These are phyloP conservation scores for Hydrozoanthus gracilis DNA, from an alignment of 92 coral and sea anemone genomes.

Conservation along the genomic window DNA sequence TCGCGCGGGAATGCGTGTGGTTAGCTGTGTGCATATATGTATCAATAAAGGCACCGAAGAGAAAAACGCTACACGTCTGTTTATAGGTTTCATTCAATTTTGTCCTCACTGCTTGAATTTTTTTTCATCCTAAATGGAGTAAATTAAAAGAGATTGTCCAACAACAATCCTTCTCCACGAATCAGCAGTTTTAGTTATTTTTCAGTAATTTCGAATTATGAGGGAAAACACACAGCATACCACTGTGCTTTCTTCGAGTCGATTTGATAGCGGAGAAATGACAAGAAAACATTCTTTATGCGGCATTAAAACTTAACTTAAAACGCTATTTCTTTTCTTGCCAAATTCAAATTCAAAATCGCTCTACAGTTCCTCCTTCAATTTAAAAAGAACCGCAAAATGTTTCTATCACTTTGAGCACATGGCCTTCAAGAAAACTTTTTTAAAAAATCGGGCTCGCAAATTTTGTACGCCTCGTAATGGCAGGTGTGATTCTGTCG, in stretches of 20 bases:
- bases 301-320: neutral
- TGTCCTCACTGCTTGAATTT: slow-evolving; percentile 9
- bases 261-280: neutral
- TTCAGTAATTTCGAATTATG: too few relatives aligned
- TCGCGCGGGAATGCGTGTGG: slow-evolving; percentile 10
- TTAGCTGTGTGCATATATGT: neutral
- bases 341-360: neutral
- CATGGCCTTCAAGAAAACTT: neutral
- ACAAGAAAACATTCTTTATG: too few relatives aligned
- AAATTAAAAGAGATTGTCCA: slow-evolving; percentile 2
- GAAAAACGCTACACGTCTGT: neutral
- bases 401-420: neutral
- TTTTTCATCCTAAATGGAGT: slow-evolving; percentile 29
- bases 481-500: slow-evolving; percentile 27
- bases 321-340: neutral
- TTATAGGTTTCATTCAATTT: neutral
- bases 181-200: neutral
- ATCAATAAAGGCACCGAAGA: neutral
- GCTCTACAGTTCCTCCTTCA: too few relatives aligned
- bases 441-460: neutral
- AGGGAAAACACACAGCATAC: neutral
- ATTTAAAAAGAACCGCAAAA: too few relatives aligned
- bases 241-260: too few relatives aligned
- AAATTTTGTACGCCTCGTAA: slow-evolving; percentile 2
- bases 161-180: neutral